Base-by-base conservation (phyloP, 2,888 invertebrate genomes). In the Brassicogethes aeneus region DNA sequence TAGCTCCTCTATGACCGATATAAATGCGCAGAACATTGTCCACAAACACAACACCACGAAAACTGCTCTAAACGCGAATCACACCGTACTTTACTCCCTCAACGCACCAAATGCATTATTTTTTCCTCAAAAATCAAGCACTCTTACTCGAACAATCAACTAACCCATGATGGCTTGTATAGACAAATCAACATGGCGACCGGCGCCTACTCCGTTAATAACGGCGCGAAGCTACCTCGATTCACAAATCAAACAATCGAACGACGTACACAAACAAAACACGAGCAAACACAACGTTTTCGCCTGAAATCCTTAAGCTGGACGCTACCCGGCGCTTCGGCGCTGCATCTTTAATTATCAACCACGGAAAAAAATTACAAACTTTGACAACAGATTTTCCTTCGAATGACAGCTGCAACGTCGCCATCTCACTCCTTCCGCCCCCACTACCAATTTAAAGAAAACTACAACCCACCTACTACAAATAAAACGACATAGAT, bases 81-180 rank as follows among this genome's bases (percentile, higher is more conserved):
- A n/a, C n/a, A n/a, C n/a, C n/a, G n/a, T n/a, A n/a, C n/a, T n/a
- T n/a, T n/a, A n/a, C n/a, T n/a, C n/a, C n/a, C n/a, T n/a, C n/a
- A 54, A 51, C 52, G 51, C 54, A 50, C 48, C 46, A 48, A 54
- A 52, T 54, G 48, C 45, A 47, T 44, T 51, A 50, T 52, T 50
- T 45, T 48, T n/a, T n/a, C n/a, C n/a, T n/a, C n/a, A n/a, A n/a
- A n/a, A n/a, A n/a, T n/a, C n/a, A n/a, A n/a, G n/a, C n/a, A n/a
- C n/a, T n/a, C n/a, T n/a, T n/a, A 32, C 32, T 13, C 12, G 8
- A 23, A 32, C 32, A n/a, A n/a, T 32, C 32, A 61, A 54, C 63
- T 66, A 68, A 65, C 68, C 68, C 68, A 69, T 68, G 66, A 68
- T 68, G 68, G 68, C 65, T 59, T 62, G 66, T 62, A 65, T 62